A percentile compares a stretch with the other conserved stretches of the same genome.
Evolutionary conservation across 2,797 vertebrate species (phyloP).

Genomic region (Mionectes olivaceus): DNA sequence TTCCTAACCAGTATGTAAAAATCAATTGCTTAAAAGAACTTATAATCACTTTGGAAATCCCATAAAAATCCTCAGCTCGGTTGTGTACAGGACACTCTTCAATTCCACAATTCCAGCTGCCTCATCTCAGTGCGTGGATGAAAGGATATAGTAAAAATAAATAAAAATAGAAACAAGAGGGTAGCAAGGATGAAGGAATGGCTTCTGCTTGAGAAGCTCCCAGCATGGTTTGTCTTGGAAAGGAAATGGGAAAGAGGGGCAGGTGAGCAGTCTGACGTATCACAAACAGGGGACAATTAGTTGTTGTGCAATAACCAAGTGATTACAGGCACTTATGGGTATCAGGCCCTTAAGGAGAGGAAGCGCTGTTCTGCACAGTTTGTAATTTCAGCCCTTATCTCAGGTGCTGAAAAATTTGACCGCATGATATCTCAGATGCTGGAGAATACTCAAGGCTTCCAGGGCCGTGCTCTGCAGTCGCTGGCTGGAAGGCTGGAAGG

Average conservation of each 20-base stretch:
- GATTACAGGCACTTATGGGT: background rate
- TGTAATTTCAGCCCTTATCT: background rate
- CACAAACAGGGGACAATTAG: background rate
- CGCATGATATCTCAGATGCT: background rate
- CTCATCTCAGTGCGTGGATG: background rate
- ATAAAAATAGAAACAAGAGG: background rate
- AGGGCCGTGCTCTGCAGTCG: background rate
- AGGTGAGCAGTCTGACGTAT: background rate
- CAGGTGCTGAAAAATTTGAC: background rate
- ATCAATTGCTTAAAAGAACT: background rate
- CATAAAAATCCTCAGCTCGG: background rate
- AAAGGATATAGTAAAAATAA: background rate
- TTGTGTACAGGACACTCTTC: background rate
- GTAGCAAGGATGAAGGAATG: background rate
- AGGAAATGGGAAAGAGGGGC: background rate
- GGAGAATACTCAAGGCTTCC: background rate
- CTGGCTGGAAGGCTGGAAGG: background rate
- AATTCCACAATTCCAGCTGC: background rate
- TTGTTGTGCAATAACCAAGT: background rate
- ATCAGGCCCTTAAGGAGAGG: background rate
- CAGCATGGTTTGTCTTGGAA: background rate
- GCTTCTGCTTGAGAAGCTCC: background rate
- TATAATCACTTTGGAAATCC: background rate
- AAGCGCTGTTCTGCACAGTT: background rate
- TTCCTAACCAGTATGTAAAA: background rate